Conservation (phyloP, 2,113 vertebrate genomes). For the Podilymbus podiceps region DNA sequence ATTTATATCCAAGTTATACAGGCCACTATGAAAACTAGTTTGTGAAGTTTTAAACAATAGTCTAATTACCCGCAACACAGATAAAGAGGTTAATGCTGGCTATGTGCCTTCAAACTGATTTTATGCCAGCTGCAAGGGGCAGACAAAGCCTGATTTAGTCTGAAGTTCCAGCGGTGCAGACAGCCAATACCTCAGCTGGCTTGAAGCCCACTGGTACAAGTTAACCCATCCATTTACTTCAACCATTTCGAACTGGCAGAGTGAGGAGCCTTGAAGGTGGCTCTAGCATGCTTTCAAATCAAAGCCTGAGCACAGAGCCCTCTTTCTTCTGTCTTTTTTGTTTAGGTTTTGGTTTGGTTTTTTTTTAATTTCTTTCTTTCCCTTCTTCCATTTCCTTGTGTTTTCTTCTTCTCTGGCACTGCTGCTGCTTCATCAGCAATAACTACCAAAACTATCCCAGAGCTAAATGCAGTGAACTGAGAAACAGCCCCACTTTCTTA, state of each 20-base stretch:
- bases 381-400: not conserved
- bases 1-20: not conserved
- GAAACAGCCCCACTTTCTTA: not conserved
- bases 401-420: not conserved
- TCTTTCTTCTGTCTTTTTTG: not conserved
- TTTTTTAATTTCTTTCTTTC: fast-evolving
- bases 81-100: not conserved
- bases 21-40: not conserved
- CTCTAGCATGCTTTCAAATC: not conserved
- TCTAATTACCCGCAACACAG: not conserved
- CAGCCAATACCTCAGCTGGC: not conserved
- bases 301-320: not conserved
- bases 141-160: not conserved
- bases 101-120: not conserved
- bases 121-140: not conserved
- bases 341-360: not conserved
- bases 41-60: not conserved
- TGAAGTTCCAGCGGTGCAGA: not conserved
- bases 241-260: not conserved
- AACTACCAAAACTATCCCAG: not conserved
- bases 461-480: not conserved
- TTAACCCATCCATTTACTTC: not conserved
- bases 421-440: not conserved
- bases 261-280: not conserved
- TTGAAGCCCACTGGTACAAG: not conserved